Conservation (phyloP, 1,140 invertebrate genomes). For the Aphelinus certus region DNA sequence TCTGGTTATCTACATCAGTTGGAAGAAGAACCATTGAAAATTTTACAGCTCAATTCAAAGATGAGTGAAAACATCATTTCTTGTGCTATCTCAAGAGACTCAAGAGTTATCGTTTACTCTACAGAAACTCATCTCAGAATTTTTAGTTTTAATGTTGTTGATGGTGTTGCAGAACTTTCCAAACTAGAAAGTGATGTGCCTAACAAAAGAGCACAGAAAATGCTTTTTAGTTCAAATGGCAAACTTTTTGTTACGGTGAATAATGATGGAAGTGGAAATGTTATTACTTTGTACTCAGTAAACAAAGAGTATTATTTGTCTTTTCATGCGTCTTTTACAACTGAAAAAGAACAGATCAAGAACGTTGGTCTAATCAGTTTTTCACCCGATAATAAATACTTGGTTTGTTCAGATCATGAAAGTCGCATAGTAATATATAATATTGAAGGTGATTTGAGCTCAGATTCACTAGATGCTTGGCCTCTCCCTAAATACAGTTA, state of each 20-base stretch:
- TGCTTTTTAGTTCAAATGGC: constrained; percentile 59
- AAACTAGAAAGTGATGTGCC: constrained; percentile 52
- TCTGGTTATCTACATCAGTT: constrained; percentile 54
- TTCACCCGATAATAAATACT: constrained; percentile 70
- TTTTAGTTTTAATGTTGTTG: constrained; percentile 71
- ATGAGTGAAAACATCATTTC: constrained; percentile 72
- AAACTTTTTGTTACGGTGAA: constrained; percentile 57
- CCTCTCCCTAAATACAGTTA: constrained; percentile 74
- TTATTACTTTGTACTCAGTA: constrained; percentile 53
- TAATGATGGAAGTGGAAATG: constrained; percentile 44
- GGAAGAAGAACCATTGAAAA: constrained; percentile 71
- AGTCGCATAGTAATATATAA: constrained; percentile 73
- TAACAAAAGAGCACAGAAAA: constrained; percentile 55
- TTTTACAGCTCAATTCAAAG: constrained; percentile 72
- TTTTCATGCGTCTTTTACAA: constrained; percentile 49
- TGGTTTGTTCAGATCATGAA: constrained; percentile 70
- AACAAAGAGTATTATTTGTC: constrained; percentile 51
- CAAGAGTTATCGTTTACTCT: constrained; percentile 78
- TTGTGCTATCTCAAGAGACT: constrained; percentile 74
- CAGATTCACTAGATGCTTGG: constrained; percentile 63
- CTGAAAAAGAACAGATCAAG: constrained; percentile 49
- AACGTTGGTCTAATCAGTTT: constrained; percentile 56
- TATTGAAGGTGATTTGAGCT: constrained; percentile 49
- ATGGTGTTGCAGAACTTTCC: constrained; percentile 52
- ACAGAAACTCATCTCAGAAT: constrained; percentile 74